Conservation (phyloP, 2,113 vertebrate species). For the Entosphenus tridentatus region DNA sequence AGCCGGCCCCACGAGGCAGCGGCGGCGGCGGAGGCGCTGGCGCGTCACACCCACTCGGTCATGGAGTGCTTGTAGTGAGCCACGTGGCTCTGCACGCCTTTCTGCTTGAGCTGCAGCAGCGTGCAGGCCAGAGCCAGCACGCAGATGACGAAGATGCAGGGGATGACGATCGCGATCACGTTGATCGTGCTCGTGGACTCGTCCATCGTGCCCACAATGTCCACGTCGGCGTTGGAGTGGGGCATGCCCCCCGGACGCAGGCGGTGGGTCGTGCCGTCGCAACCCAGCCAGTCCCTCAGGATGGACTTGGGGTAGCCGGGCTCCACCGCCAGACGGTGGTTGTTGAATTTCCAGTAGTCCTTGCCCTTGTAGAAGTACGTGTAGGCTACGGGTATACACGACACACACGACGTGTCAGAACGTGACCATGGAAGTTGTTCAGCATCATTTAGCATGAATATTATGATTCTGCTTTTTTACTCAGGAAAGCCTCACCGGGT, state of each 20-base stretch:
- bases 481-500: too few relatives aligned
- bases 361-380: conserved; percentile 97
- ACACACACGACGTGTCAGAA: too few relatives aligned
- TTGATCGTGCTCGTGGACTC: conserved; percentile 77
- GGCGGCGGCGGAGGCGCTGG: too few relatives aligned
- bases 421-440: too few relatives aligned
- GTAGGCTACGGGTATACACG: conserved; percentile 35
- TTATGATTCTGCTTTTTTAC: too few relatives aligned
- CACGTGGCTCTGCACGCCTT: conserved; percentile 65
- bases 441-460: too few relatives aligned
- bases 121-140: conserved; percentile 93
- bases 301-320: conserved; percentile 83
- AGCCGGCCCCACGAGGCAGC: too few relatives aligned
- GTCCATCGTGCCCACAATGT: conserved; percentile 92
- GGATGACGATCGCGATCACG: conserved; percentile 86
- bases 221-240: conserved; percentile 47
- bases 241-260: conserved; percentile 21
- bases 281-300: conserved; percentile 94
- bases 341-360: conserved; percentile 98
- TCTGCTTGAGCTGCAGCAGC: conserved; percentile 97
- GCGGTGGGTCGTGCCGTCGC: conserved; percentile 56
- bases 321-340: conserved; percentile 79
- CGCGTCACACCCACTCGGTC: conserved; percentile 89
- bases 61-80: conserved; percentile 92
- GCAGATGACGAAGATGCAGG: conserved; percentile 83